Evolutionary conservation across 2,888 invertebrate genomes (phyloP).

Genomic region (Chymomyza fuscimana): DNA sequence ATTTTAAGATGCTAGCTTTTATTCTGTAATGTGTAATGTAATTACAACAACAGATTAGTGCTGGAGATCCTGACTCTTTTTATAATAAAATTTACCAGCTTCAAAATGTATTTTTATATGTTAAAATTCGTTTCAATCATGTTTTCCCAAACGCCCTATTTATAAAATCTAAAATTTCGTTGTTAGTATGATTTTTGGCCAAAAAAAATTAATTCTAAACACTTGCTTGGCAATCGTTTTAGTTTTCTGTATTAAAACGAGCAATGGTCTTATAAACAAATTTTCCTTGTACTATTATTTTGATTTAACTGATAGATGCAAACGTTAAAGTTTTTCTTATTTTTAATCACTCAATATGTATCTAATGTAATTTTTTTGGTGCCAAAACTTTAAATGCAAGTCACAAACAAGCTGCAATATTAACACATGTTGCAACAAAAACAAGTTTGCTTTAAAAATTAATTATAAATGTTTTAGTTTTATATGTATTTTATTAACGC

Average conservation of each 20-base stretch:
- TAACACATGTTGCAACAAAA: constrained; percentile 54
- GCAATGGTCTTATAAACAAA: not conserved
- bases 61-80: no score
- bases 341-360: constrained; percentile 3
- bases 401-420: constrained; percentile 47
- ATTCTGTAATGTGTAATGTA: no score
- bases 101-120: no score
- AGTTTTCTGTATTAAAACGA: not conserved
- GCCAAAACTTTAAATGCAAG: constrained; percentile 58
- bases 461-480: not conserved
- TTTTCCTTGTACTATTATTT: constrained; percentile 15
- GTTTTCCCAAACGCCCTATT: no score
- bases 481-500: constrained; percentile 23
- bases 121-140: no score
- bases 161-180: no score
- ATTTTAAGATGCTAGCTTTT: not conserved
- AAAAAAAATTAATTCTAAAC: not conserved
- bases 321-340: not conserved
- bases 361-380: constrained; percentile 50
- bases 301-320: constrained; percentile 24
- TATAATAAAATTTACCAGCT: no score
- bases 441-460: constrained; percentile 49
- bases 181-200: no score
- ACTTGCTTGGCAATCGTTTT: not conserved
- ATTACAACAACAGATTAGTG: no score